Conservation (phyloP, 2,888 invertebrate genomes). For the Zhengitettix transpicula region DNA sequence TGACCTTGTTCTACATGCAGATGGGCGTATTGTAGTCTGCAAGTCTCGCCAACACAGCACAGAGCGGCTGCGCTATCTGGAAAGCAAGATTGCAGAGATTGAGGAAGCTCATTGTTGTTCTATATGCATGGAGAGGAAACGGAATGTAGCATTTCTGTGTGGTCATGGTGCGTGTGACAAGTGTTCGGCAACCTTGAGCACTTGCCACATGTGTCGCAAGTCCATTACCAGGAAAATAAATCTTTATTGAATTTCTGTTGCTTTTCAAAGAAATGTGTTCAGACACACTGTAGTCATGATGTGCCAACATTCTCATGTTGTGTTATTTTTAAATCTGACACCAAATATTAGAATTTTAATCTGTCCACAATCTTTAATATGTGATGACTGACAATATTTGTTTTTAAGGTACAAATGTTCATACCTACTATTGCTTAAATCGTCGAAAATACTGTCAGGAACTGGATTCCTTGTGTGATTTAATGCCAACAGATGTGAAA, state of each 20-base stretch:
- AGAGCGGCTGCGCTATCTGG: constrained; percentile 48
- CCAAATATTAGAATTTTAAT: no score
- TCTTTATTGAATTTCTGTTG: constrained; percentile 25
- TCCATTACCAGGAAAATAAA: constrained; percentile 58
- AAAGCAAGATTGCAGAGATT: constrained; percentile 66
- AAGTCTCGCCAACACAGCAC: constrained; percentile 40
- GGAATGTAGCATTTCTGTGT: constrained; percentile 74
- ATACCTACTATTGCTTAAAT: no score
- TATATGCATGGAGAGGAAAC: constrained; percentile 72
- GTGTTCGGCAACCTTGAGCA: constrained; percentile 64
- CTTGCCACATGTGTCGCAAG: constrained; percentile 75
- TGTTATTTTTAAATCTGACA: no score
- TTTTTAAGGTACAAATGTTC: no score
- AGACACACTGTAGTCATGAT: no score
- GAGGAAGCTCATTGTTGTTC: constrained; percentile 75
- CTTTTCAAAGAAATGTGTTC: no score
- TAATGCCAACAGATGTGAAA: no score
- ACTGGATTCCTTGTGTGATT: no score
- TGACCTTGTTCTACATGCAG: constrained; percentile 13
- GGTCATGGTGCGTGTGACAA: constrained; percentile 72
- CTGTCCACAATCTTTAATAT: no score
- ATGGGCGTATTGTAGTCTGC: constrained; percentile 23
- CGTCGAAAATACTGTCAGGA: no score
- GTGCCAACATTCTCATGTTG: no score
- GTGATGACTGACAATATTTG: no score